Evolutionary conservation across 2,113 vertebrate genomes (phyloP).

Genomic region (Herpailurus yagouaroundi): DNA sequence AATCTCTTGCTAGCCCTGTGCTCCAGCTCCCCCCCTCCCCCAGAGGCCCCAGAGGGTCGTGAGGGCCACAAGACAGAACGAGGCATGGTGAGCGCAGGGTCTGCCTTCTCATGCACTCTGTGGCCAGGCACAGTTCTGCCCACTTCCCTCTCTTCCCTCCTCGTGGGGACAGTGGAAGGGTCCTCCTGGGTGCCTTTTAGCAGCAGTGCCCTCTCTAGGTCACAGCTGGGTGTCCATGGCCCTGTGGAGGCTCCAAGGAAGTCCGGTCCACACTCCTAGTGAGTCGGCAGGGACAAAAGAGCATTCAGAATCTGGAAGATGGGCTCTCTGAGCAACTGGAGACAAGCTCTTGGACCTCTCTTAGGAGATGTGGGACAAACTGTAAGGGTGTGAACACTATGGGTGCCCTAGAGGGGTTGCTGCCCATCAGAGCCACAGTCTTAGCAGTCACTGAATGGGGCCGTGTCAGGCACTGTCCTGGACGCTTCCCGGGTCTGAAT

Average conservation of each 20-base stretch:
- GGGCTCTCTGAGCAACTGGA: background rate
- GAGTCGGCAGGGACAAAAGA: fast-evolving
- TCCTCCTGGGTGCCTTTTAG: background rate
- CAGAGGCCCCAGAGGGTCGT: background rate
- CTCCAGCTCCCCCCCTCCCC: background rate
- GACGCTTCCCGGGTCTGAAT: fast-evolving
- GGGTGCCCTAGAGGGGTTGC: no score
- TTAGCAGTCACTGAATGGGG: fast-evolving
- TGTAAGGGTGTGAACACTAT: background rate
- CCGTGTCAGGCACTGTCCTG: fast-evolving
- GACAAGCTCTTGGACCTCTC: background rate
- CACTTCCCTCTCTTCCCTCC: background rate
- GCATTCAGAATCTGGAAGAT: no score
- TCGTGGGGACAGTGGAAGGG: fast-evolving
- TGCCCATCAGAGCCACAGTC: fast-evolving
- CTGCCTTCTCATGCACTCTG: fast-evolving
- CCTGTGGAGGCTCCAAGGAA: background rate
- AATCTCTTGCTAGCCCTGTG: fast-evolving
- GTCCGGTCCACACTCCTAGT: background rate
- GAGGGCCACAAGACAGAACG: fast-evolving
- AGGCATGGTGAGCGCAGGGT: fast-evolving
- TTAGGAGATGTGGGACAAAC: background rate
- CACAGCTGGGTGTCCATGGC: background rate
- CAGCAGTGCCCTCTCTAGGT: background rate
- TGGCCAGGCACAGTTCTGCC: fast-evolving